Percentiles rank a stretch among this genome's conserved stretches.
phyloP scores from a whole-genome alignment of 2,888 invertebrate species.

The Epicampocera succincta region DNA sequence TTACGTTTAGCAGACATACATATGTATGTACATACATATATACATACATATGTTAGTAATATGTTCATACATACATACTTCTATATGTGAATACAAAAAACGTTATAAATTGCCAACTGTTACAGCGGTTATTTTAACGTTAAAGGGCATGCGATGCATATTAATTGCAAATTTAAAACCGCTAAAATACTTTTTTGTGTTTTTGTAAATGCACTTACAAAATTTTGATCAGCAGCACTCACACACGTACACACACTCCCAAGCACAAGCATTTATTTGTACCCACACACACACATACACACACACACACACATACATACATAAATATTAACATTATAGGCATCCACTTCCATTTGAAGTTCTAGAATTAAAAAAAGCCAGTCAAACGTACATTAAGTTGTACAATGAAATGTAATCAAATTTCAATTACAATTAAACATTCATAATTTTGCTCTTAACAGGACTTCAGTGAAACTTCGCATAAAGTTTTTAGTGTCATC shows the following conservation, averaged over 20 bases:
- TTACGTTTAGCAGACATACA: slow-evolving; percentile 28
- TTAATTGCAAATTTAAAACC: slow-evolving; percentile 62
- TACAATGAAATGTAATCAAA: slow-evolving; percentile 36
- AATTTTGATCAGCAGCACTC: slow-evolving; percentile 22
- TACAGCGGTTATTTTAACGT: slow-evolving; percentile 66
- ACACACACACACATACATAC: too few species aligned
- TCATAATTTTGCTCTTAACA: neutral
- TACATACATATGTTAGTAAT: neutral
- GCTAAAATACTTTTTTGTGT: slow-evolving; percentile 44
- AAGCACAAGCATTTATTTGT: too few species aligned
- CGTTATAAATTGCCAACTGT: slow-evolving; percentile 69
- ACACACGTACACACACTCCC: too few species aligned
- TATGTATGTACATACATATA: neutral
- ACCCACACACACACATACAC: too few species aligned
- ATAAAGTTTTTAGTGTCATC: neutral
- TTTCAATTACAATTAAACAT: slow-evolving; percentile 38
- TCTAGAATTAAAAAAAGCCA: slow-evolving; percentile 35
- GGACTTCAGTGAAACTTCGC: neutral
- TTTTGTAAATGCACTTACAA: slow-evolving; percentile 36
- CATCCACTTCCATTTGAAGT: neutral
- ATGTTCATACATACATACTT: neutral
- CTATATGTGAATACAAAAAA: slow-evolving; percentile 33
- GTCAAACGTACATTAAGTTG: neutral
- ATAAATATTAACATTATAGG: too few species aligned
- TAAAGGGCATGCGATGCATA: slow-evolving; percentile 67